Conservation (phyloP, 2,797 vertebrate species). For the Darevskia nairensis region DNA sequence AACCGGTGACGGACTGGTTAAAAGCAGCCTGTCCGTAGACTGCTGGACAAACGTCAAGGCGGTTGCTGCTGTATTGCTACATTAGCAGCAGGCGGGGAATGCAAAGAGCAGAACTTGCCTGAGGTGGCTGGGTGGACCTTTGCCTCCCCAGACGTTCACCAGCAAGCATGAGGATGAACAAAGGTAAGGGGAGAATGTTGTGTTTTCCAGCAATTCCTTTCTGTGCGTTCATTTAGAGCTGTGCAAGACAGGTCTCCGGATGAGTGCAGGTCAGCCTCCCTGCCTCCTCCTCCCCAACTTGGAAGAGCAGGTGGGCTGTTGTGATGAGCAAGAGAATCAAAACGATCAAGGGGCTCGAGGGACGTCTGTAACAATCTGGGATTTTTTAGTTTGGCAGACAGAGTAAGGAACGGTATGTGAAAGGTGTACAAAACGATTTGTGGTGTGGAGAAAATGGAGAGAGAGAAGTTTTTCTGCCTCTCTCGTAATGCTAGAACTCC, state of each 20-base stretch:
- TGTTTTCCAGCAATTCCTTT: neutral
- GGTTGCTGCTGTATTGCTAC: constrained; percentile 64
- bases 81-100: constrained; percentile 49
- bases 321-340: neutral
- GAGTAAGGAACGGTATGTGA: too few species aligned
- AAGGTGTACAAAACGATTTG: too few species aligned
- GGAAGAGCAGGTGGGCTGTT: neutral
- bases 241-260: neutral
- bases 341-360: too few species aligned
- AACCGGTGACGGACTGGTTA: constrained; percentile 74
- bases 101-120: constrained; percentile 55
- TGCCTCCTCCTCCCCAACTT: neutral
- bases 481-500: too few species aligned
- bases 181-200: constrained; percentile 72
- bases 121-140: constrained; percentile 24
- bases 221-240: neutral
- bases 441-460: too few species aligned
- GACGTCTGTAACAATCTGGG: too few species aligned
- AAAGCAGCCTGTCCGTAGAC: constrained; percentile 46
- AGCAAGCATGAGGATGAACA: constrained; percentile 71
- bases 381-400: too few species aligned
- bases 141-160: constrained; percentile 37
- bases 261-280: neutral
- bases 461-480: too few species aligned
- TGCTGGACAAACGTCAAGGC: constrained; percentile 72